Percentiles rank a stretch among this genome's conserved stretches.
These are phyloP conservation scores for Chesias legatella DNA, from an alignment of 2,888 invertebrate genomes.

Conservation along the genomic window DNA sequence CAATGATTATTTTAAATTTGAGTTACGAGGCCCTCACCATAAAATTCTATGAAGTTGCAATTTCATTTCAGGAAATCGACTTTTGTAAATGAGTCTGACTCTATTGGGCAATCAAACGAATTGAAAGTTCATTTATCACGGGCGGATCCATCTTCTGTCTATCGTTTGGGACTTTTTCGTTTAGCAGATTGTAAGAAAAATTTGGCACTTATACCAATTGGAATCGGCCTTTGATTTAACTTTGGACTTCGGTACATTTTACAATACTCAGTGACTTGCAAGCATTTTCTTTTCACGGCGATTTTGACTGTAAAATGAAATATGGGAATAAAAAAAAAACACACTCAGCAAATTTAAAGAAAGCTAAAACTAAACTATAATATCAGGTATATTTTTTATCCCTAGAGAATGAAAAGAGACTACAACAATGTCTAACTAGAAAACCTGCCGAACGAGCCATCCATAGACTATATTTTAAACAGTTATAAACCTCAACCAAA, in stretches of 20 bases:
- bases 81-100: conserved; percentile 43
- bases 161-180: conserved; percentile 62
- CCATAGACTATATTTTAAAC: too few relatives aligned
- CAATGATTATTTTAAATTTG: conserved; percentile 15
- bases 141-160: conserved; percentile 60
- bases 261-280: too few relatives aligned
- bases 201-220: conserved; percentile 1
- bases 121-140: conserved; percentile 59
- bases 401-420: too few relatives aligned
- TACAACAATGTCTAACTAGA: too few relatives aligned
- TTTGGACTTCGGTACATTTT: conserved; percentile 1
- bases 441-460: too few relatives aligned
- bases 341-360: too few relatives aligned
- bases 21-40: conserved; percentile 18
- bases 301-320: too few relatives aligned
- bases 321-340: too few relatives aligned
- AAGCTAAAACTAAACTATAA: too few relatives aligned
- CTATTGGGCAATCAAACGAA: conserved; percentile 37
- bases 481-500: too few relatives aligned
- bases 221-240: neutral
- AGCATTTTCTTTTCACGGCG: too few relatives aligned
- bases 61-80: conserved; percentile 38
- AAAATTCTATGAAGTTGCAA: conserved; percentile 26
- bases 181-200: conserved; percentile 32
- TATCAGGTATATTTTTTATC: too few relatives aligned